These are phyloP conservation scores for Corythucha ciliata DNA, from an alignment of 2,888 invertebrate species.

Conservation along the genomic window DNA sequence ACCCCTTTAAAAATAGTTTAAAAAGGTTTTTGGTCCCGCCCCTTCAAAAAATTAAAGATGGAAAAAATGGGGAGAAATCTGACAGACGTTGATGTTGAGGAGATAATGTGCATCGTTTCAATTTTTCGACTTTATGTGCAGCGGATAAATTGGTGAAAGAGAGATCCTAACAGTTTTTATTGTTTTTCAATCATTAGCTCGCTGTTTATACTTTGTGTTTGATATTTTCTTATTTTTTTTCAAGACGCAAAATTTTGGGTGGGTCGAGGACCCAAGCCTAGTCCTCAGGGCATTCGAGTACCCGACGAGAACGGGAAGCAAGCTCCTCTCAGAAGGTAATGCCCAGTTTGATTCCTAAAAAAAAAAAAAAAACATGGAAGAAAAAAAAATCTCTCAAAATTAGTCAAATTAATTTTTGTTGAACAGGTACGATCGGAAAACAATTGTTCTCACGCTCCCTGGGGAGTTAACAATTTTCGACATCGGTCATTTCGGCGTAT, in stretches of 20 bases:
- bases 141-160: no score
- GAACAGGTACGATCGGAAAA: conserved; percentile 67
- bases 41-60: no score
- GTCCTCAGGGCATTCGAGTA: conserved; percentile 72
- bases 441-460: conserved; percentile 79
- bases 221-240: conserved; percentile 31
- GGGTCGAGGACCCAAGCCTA: conserved; percentile 69
- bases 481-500: conserved; percentile 84
- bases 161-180: no score
- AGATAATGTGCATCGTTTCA: no score
- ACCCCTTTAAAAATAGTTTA: no score
- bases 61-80: no score
- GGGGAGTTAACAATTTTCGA: conserved; percentile 83
- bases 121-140: no score
- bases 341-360: neutral
- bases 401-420: neutral
- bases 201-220: conserved; percentile 4
- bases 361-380: no score
- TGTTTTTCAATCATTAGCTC: no score
- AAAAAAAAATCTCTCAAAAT: no score
- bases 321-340: conserved; percentile 51
- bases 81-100: no score
- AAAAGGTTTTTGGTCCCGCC: no score
- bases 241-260: conserved; percentile 92
- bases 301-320: conserved; percentile 87